Base-by-base conservation (phyloP, 2,797 vertebrate genomes). In the Podarcis siculus region DNA sequence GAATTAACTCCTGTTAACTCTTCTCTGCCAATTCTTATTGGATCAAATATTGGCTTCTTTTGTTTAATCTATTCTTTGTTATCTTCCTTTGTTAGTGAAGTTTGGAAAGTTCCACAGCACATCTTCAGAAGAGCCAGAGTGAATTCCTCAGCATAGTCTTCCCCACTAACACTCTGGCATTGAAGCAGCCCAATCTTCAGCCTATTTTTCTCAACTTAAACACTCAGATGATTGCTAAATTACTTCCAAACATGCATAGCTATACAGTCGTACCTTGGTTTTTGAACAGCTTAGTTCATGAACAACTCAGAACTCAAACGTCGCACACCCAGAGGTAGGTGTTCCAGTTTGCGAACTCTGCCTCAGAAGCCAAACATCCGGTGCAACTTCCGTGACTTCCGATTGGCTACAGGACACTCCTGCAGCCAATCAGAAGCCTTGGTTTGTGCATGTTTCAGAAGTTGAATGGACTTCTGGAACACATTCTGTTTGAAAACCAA, bases 1-100 rank as follows among this genome's bases (percentile, higher is more conserved):
- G 37, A 67, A 39, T 72, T 64, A 42, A 85, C 85, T 79, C 71
- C 76, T 72, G n/a, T 75, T 89, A 89, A 64, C 76, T 89, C 32
- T 73, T 64, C 82, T 72, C 69, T 79, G n/a, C 55, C 76, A 73
- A 73, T 80, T 80, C 76, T 72, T 88, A 17, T 76, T 87, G 81
- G 79, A 76, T 82, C 82, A 61, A 77, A 21, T 82, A 76, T 75
- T 82, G 79, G 39, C n/a, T 82, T 79, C 64, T 58, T 83, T 23
- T 25, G 3, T 42, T 30, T 61, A 75, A 45, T 72, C 66, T 80
- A 13, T 80, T n/a, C 21, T 66, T 73, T 85, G n/a, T 88, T 71
- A 83, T 69, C 73, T 77, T 69, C 75, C 80, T 88, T 87, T 77
- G 49, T 79, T 72, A 79, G 37, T 25, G 55, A 89, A 80, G 67